Evolutionary conservation across 2,888 invertebrate species (phyloP).

Genomic region (Colostygia pectinataria): DNA sequence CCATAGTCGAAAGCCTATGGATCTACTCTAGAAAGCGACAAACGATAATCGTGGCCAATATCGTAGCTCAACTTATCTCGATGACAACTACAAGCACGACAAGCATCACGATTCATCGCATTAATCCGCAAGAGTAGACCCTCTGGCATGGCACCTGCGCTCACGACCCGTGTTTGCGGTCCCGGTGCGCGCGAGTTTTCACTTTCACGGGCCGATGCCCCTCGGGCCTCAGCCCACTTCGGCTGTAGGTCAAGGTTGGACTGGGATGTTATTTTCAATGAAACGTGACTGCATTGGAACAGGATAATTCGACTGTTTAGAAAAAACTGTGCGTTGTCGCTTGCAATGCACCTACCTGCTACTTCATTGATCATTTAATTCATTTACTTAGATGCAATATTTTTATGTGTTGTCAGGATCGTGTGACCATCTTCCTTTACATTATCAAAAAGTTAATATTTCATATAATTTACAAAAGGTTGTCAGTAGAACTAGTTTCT

Average conservation of each 20-base stretch:
- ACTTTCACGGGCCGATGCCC: slow-evolving; percentile 68
- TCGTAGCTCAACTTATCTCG: too few relatives aligned
- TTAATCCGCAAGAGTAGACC: too few relatives aligned
- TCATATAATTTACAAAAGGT: too few relatives aligned
- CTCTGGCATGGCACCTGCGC: slow-evolving; percentile 35
- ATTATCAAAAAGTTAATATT: too few relatives aligned
- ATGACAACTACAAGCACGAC: too few relatives aligned
- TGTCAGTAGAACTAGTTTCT: slow-evolving; percentile 10
- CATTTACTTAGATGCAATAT: too few relatives aligned
- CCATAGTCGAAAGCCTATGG: slow-evolving; percentile 50
- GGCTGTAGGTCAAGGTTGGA: slow-evolving; percentile 57
- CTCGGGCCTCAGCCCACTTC: slow-evolving; percentile 56
- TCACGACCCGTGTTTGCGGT: slow-evolving; percentile 41
- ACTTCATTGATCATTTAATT: background rate
- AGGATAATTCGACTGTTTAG: slow-evolving; percentile 7
- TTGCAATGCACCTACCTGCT: background rate
- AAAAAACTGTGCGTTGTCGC: slow-evolving; percentile 7
- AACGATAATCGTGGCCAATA: too few relatives aligned
- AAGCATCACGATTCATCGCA: too few relatives aligned
- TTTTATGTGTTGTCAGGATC: background rate
- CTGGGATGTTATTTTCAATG: slow-evolving; percentile 33
- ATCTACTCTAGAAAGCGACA: too few relatives aligned
- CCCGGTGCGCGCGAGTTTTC: slow-evolving; percentile 55
- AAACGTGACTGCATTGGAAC: slow-evolving; percentile 9
- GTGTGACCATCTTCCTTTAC: too few relatives aligned